phyloP scores from a whole-genome alignment of 2,797 vertebrate genomes.

The Bradypodion pumilum region DNA sequence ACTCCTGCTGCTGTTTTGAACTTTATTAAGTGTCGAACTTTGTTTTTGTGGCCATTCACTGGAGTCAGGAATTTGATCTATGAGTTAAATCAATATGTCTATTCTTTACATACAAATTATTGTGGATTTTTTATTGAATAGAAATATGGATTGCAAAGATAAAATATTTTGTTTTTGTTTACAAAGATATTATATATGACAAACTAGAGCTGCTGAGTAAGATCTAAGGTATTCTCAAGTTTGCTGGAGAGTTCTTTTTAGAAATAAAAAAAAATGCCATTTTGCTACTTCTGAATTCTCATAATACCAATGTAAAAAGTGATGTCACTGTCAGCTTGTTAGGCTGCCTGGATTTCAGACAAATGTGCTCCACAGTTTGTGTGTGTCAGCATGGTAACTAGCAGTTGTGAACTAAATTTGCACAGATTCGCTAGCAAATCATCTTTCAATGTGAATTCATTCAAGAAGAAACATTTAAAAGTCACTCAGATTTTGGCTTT shows the following conservation, averaged over 20 bases:
- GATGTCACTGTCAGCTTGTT: constrained; percentile 22
- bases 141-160: not conserved
- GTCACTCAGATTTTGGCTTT: constrained; percentile 8
- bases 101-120: not conserved
- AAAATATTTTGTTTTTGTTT: not conserved
- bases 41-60: not conserved
- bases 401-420: constrained; percentile 23
- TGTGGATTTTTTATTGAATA: not conserved
- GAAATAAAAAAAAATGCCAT: not conserved
- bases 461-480: constrained; percentile 23
- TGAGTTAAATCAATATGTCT: not conserved
- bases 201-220: constrained; percentile 3
- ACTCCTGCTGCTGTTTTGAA: not conserved
- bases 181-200: not conserved
- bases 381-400: constrained; percentile 16
- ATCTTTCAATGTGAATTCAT: constrained; percentile 29
- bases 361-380: constrained; percentile 20
- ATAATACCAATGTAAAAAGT: not conserved
- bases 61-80: not conserved
- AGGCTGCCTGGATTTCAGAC: constrained; percentile 18
- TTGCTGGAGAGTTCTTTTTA: not conserved
- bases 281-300: constrained; percentile 12
- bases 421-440: constrained; percentile 13
- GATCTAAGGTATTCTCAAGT: constrained; percentile 7
- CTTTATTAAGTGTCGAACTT: not conserved